Evolutionary conservation across 2,797 vertebrate species (phyloP).

Genomic region (Fundulus diaphanus): DNA sequence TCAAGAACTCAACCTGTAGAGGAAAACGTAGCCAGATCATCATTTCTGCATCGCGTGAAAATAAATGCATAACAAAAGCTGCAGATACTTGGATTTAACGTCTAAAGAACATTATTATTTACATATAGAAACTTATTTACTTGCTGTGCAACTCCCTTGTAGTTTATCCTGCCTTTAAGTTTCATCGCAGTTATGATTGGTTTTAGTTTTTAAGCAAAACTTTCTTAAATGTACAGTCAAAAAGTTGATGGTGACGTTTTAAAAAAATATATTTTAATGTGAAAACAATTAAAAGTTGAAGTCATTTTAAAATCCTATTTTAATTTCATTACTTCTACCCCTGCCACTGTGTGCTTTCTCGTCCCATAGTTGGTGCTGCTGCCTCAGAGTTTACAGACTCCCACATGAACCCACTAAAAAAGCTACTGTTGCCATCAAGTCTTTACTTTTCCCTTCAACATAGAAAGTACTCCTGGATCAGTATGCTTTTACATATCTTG

Average conservation of each 20-base stretch:
- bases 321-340: neutral
- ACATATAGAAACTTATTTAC: too few species aligned
- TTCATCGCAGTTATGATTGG: too few species aligned
- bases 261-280: neutral
- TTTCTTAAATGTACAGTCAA: neutral
- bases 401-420: too few species aligned
- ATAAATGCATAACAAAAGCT: neutral
- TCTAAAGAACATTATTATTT: neutral
- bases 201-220: neutral
- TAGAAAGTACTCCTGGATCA: too few species aligned
- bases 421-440: too few species aligned
- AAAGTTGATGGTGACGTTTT: neutral
- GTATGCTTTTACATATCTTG: too few species aligned
- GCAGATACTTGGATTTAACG: neutral
- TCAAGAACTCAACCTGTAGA: slow-evolving; percentile 93
- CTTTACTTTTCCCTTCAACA: too few species aligned
- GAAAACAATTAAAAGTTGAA: neutral
- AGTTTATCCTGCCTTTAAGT: too few species aligned
- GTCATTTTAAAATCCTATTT: neutral
- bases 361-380: too few species aligned
- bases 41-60: slow-evolving; percentile 3
- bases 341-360: too few species aligned
- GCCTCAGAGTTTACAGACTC: too few species aligned
- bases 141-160: too few species aligned
- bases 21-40: slow-evolving; percentile 13